These are phyloP conservation scores for Drymodes brunneopygia DNA, from an alignment of 2,113 vertebrate species.

Conservation along the genomic window DNA sequence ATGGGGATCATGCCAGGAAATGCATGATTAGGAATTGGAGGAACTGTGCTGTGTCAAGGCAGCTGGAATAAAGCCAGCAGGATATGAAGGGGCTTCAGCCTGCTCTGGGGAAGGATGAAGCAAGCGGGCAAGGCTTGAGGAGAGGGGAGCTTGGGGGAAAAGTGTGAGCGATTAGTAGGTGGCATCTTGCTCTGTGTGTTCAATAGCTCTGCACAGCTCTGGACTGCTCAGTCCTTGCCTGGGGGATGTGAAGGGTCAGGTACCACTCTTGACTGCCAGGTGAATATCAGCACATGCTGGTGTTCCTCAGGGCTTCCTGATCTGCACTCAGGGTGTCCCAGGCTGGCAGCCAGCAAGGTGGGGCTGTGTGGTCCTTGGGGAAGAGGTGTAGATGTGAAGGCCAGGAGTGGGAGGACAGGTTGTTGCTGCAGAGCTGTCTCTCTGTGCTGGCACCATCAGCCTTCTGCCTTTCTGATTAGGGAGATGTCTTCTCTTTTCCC, in stretches of 20 bases:
- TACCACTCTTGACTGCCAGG: neutral
- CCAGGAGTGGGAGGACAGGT: neutral
- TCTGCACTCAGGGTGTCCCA: neutral
- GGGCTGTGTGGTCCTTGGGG: neutral
- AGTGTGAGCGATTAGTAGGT: neutral
- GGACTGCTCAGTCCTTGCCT: neutral
- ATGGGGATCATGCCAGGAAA: constrained; percentile 2
- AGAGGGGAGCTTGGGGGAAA: neutral
- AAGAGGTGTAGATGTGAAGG: neutral
- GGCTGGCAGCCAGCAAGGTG: neutral
- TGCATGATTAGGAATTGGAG: neutral
- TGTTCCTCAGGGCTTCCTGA: neutral
- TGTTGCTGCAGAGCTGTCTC: neutral
- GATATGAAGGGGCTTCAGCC: neutral
- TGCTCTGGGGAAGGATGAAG: neutral
- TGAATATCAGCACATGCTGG: accelerated
- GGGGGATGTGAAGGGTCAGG: neutral
- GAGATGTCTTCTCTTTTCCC: neutral
- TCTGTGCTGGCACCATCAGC: neutral
- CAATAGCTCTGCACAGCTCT: neutral
- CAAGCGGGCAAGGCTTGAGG: neutral
- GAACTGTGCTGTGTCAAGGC: constrained; percentile 5
- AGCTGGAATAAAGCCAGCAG: neutral
- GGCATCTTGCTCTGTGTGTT: neutral
- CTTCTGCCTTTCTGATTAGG: neutral